Base-by-base conservation (phyloP, 2,113 vertebrate species). In the Athene cunicularia region DNA sequence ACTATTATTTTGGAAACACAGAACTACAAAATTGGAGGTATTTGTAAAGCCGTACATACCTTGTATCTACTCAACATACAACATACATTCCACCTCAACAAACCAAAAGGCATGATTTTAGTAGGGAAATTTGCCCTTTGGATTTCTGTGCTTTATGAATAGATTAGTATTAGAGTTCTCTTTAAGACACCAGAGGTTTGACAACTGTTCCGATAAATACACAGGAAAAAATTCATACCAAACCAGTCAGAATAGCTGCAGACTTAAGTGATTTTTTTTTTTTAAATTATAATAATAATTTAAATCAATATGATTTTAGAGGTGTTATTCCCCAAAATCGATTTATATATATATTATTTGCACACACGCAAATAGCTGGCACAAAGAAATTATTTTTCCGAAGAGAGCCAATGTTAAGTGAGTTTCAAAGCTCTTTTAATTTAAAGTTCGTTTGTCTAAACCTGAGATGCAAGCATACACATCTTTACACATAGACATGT, bases 91-190 rank as follows among this genome's bases (percentile, higher is more conserved):
- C 63, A 43, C 60, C 80, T 77, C 52, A 89, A 74, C 28, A 80
- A 95, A 96, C 59, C 66, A 88, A 56, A 59, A 53, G 64, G 86
- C 45, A 85, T n/a, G 14, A 84, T 91, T 96, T 94, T 49, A 77
- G 64, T 49, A 62, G 11, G 68, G 64, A 82, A 94, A 79, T 92
- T 55, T 94, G 53, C 18, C 56, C 92, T 88, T 95, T 47, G 77
- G 66, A 93, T 84, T 88, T 74, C 80, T 68, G 41, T 68, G 71
- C 72, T 79, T 96, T 93, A 43, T 64, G 77, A 96, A 93, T 52
- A 90, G 59, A 93, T 82, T 89, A 95, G 67, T 70, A 91, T 77
- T 84, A 84, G 93, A 95, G 92, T 74, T 72, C 66, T 71, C 95
- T 94, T 64, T 56, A 55, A 71, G 73, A 80, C 88, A 95, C 28